Conservation (phyloP, 2,113 vertebrate species). For the Asarcornis scutulata region DNA sequence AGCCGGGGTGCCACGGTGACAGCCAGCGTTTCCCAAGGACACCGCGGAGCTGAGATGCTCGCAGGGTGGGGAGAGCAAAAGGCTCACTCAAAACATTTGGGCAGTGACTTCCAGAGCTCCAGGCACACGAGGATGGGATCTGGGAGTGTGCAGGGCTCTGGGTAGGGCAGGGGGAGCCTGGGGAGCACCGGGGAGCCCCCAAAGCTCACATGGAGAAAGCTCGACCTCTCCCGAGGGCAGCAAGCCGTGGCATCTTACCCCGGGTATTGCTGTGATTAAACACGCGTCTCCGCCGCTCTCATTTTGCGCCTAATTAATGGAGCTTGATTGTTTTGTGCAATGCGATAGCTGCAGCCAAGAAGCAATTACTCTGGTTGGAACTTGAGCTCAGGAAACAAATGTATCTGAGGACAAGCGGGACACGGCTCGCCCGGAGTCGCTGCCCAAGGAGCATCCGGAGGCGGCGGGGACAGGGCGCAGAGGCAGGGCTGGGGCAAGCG, state of each 20-base stretch:
- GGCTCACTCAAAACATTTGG: background rate
- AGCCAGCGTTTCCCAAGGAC: conserved; percentile 27
- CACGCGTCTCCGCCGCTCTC: accelerated
- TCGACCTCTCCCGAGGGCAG: background rate
- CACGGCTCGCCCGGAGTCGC: background rate
- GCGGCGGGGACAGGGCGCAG: too few relatives aligned
- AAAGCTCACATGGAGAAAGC: background rate
- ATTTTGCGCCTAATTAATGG: background rate
- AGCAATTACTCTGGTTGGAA: background rate
- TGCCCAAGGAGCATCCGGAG: background rate
- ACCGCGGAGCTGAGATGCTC: background rate
- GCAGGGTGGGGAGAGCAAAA: conserved; percentile 29
- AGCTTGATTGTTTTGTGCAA: background rate
- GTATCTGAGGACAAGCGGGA: background rate
- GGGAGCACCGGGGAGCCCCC: background rate
- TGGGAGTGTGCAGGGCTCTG: background rate
- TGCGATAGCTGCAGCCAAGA: background rate
- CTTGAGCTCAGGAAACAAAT: background rate
- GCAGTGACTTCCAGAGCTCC: background rate
- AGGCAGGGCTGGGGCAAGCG: background rate
- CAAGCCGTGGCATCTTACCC: accelerated
- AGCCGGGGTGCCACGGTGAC: conserved; percentile 11
- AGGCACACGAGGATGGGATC: background rate
- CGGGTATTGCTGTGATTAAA: background rate
- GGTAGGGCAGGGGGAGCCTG: background rate